phyloP scores from a whole-genome alignment of 53 echinoderm and acorn worm genomes.

The Hippasteria phrygiana region DNA sequence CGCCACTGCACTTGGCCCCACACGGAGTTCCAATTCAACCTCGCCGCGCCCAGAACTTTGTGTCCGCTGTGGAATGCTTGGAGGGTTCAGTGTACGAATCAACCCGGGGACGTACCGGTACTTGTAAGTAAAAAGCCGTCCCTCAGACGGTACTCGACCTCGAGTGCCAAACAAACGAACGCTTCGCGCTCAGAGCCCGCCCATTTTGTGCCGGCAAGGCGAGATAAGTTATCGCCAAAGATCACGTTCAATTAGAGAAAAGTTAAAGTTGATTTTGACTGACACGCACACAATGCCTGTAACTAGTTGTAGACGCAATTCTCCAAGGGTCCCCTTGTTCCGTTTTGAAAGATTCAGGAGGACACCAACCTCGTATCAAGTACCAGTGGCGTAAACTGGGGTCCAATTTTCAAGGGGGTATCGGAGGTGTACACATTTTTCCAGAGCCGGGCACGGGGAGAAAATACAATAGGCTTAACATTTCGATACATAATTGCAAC shows the following conservation, averaged over 20 bases:
- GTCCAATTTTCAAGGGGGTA: too few relatives aligned
- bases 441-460: too few relatives aligned
- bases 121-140: neutral
- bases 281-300: too few relatives aligned
- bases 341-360: too few relatives aligned
- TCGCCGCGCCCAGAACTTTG: neutral
- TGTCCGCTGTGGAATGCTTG: constrained; percentile 22
- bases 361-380: too few relatives aligned
- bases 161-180: neutral
- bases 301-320: too few relatives aligned
- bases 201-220: neutral
- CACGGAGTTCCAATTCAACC: neutral
- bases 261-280: neutral
- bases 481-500: too few relatives aligned
- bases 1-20: neutral
- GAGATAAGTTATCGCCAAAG: neutral
- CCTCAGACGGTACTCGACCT: neutral
- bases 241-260: neutral
- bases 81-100: neutral
- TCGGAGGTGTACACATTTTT: too few relatives aligned
- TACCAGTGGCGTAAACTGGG: too few relatives aligned
- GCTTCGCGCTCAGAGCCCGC: neutral
- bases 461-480: too few relatives aligned
- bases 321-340: too few relatives aligned
- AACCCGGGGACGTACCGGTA: neutral